Conservation (phyloP, 2,888 invertebrate species). For the Pecten maximus region DNA sequence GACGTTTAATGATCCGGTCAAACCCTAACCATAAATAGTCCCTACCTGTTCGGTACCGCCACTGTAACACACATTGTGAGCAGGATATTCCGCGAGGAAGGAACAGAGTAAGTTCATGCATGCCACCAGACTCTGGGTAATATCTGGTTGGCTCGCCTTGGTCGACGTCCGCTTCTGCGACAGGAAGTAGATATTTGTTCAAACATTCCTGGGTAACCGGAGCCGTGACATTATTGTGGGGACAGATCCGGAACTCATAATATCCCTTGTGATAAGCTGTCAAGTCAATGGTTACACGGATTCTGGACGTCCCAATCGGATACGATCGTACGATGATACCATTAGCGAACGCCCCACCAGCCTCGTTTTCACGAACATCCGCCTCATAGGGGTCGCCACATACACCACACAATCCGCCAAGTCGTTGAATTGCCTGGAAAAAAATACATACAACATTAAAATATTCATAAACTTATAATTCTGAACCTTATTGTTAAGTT, state of each 20-base stretch:
- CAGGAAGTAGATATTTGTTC: slow-evolving; percentile 55
- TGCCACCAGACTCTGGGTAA: slow-evolving; percentile 17
- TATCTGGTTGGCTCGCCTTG: slow-evolving; percentile 52
- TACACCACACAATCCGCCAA: slow-evolving; percentile 63
- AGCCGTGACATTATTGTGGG: slow-evolving; percentile 54
- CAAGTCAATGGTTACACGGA: slow-evolving; percentile 57
- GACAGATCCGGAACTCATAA: slow-evolving; percentile 65
- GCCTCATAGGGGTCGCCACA: slow-evolving; percentile 64
- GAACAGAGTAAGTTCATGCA: slow-evolving; percentile 4
- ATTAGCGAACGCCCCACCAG: slow-evolving; percentile 63
- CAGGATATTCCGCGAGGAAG: slow-evolving; percentile 44
- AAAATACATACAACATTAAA: no score
- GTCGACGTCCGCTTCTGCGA: slow-evolving; percentile 53
- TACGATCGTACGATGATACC: slow-evolving; percentile 63
- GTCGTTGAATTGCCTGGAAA: slow-evolving; percentile 42
- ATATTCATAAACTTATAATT: no score
- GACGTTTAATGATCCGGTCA: no score
- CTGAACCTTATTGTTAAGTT: no score
- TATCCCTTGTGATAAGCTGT: slow-evolving; percentile 61
- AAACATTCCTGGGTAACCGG: slow-evolving; percentile 60
- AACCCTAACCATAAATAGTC: neutral
- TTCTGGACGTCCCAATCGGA: slow-evolving; percentile 57
- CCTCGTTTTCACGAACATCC: slow-evolving; percentile 60
- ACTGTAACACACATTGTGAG: slow-evolving; percentile 47
- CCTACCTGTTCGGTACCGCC: slow-evolving; percentile 47